Percentiles rank a stretch among this genome's conserved stretches.
These are phyloP conservation scores for Columba janthina DNA, from an alignment of 2,113 vertebrate species.

Conservation along the genomic window DNA sequence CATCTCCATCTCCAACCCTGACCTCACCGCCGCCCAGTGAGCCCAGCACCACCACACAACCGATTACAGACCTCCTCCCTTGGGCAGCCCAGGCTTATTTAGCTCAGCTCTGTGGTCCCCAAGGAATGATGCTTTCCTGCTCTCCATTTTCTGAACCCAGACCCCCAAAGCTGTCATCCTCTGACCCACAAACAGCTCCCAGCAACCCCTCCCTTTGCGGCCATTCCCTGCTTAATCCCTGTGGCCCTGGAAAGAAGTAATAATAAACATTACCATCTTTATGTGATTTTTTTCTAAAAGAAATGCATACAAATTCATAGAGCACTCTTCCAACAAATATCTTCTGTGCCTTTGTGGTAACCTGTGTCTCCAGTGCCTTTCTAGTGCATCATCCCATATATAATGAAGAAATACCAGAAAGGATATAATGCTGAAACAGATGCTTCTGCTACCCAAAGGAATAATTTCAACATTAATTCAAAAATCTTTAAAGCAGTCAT, in stretches of 20 bases:
- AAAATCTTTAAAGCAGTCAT: slow-evolving; percentile 35
- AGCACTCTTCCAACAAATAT: background rate
- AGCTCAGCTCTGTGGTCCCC: background rate
- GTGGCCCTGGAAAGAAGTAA: background rate
- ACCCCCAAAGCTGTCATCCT: background rate
- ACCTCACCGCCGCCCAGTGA: fast-evolving
- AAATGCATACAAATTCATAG: background rate
- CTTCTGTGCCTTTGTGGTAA: background rate
- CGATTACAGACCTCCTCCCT: too few relatives aligned
- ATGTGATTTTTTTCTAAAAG: background rate
- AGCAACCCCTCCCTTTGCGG: background rate
- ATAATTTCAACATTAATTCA: slow-evolving; percentile 44
- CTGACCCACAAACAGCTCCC: background rate
- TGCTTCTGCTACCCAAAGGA: slow-evolving; percentile 34
- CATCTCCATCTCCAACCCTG: fast-evolving
- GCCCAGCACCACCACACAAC: fast-evolving
- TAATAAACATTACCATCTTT: background rate
- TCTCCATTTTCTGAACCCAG: background rate
- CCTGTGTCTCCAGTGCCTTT: background rate
- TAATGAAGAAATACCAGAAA: slow-evolving; percentile 1
- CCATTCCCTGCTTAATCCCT: background rate
- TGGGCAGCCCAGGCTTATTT: background rate
- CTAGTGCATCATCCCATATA: background rate
- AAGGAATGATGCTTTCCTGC: background rate
- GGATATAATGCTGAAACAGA: slow-evolving; percentile 26